These are phyloP conservation scores for Apistogramma diplotaenia DNA, from an alignment of 2,113 vertebrate species.

Conservation along the genomic window DNA sequence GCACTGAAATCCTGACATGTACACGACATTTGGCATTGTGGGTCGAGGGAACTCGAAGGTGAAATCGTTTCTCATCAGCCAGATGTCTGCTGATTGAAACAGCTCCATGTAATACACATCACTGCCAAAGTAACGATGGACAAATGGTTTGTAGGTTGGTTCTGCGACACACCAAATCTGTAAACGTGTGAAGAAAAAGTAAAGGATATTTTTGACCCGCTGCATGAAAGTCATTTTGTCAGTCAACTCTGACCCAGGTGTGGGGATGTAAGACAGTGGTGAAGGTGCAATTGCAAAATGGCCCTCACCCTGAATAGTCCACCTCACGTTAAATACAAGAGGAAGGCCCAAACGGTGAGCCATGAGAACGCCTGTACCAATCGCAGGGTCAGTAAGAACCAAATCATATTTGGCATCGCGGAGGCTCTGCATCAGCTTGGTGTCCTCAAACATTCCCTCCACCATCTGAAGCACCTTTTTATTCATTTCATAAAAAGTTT, in stretches of 20 bases:
- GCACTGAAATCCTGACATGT: constrained; percentile 71
- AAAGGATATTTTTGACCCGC: constrained; percentile 35
- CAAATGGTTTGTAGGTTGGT: constrained; percentile 39
- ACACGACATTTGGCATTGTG: constrained; percentile 68
- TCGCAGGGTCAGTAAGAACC: constrained; percentile 47
- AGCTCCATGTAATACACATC: constrained; percentile 65
- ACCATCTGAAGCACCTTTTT: not conserved
- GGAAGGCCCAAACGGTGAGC: constrained; percentile 53
- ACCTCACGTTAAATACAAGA: constrained; percentile 59
- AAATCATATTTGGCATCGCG: constrained; percentile 47
- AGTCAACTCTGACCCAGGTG: constrained; percentile 21
- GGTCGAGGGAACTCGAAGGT: constrained; percentile 66
- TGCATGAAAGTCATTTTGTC: constrained; percentile 60
- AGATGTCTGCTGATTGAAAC: constrained; percentile 65
- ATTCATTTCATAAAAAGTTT: not conserved
- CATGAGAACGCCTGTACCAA: constrained; percentile 39
- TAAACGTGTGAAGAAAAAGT: not conserved
- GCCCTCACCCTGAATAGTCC: constrained; percentile 56
- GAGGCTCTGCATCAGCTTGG: constrained; percentile 44
- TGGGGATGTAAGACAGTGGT: constrained; percentile 54
- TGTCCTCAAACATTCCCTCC: constrained; percentile 22
- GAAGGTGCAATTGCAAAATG: constrained; percentile 47
- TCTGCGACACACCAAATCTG: constrained; percentile 26
- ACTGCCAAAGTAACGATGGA: constrained; percentile 51
- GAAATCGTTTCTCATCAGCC: constrained; percentile 70